Percentiles rank a stretch among this genome's conserved stretches.
Evolutionary conservation across 2,797 vertebrate species (phyloP).

Genomic region (Masticophis lateralis): DNA sequence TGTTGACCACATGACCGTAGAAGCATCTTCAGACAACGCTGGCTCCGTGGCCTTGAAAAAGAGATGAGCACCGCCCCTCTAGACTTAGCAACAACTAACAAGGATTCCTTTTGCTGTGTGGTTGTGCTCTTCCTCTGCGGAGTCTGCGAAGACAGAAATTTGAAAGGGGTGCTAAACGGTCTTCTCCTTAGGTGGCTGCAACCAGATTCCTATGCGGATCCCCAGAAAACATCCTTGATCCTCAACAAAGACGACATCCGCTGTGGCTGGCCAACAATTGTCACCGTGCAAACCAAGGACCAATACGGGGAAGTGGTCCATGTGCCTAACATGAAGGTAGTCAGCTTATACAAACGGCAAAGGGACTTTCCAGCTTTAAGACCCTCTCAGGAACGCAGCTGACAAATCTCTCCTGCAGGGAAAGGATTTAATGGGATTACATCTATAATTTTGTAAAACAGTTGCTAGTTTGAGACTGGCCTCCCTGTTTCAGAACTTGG

Average conservation of each 20-base stretch:
- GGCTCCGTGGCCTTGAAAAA: not conserved
- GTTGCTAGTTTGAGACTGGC: not conserved
- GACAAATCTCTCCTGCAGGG: not conserved
- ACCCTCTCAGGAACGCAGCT: not conserved
- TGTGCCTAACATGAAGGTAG: constrained; percentile 98
- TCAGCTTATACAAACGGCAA: constrained; percentile 23
- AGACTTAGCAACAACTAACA: not conserved
- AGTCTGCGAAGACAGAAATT: not conserved
- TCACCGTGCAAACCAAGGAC: constrained; percentile 98
- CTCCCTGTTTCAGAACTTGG: not conserved
- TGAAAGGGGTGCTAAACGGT: not conserved
- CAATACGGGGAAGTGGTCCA: constrained; percentile 98
- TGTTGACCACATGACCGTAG: not conserved
- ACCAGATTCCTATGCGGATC: constrained; percentile 97
- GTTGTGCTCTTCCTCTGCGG: not conserved
- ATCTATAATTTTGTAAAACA: not conserved
- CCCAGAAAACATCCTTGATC: constrained; percentile 95
- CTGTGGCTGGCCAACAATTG: constrained; percentile 95
- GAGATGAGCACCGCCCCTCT: not conserved
- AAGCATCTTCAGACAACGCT: not conserved
- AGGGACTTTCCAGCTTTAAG: not conserved
- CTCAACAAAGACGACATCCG: constrained; percentile 98
- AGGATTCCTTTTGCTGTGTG: not conserved
- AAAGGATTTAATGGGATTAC: not conserved
- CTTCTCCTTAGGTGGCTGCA: constrained; percentile 87